Base-by-base conservation (phyloP, 37 sponge, comb jelly and placozoan genomes). In the Cladorhizidae sp. region DNA sequence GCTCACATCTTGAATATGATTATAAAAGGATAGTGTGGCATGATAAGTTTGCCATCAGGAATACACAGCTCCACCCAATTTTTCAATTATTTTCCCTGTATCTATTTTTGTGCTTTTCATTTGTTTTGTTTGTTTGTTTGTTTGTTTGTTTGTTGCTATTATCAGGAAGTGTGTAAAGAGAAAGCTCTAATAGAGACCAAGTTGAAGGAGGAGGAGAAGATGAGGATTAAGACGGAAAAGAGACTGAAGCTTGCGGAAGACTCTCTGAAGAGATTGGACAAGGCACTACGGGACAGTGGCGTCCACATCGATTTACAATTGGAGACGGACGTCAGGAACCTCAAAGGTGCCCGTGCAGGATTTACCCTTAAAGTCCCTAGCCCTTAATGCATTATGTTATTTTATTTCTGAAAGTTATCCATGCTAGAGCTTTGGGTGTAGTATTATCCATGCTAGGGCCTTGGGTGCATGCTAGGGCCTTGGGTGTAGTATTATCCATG, bases 231-330 rank as follows among this genome's bases (percentile, higher is more conserved):
- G 41, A 93, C 94, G 43, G 98, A 98, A 74, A 90, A 88, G 76
- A 69, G 96, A 39, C 80, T 98, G 18, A 57, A 89, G 23, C 82
- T 93, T 31, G 98, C 98, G 12, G 98, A 98, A 59, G 95, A 95
- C 82, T 95, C 98, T 5, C 94, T 98, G 38, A 95, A 93, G 73
- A 70, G 98, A 76, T 68, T 98, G 33, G 98, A 98, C 77, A 87
- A 64, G 73, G 98, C 98, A 18, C 85, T 98, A 64, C 85, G 73
- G 61, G 98, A 98, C 49, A 94, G 95, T 70, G 98, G 98, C 41
- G 82, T 98, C 23, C 88, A 92, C 67, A 88, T 98, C 43, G 97
- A 95, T 67, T 38, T 98, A 6, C 91, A 95, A 64, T 88, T 98
- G 64, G 98, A 98, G 67, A 88, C 94, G 31, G 98, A 98, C 82